A percentile compares a stretch with the other conserved stretches of the same genome.
These are phyloP conservation scores for Campylorhamphus procurvoides DNA, from an alignment of 2,113 vertebrate species.

Conservation along the genomic window DNA sequence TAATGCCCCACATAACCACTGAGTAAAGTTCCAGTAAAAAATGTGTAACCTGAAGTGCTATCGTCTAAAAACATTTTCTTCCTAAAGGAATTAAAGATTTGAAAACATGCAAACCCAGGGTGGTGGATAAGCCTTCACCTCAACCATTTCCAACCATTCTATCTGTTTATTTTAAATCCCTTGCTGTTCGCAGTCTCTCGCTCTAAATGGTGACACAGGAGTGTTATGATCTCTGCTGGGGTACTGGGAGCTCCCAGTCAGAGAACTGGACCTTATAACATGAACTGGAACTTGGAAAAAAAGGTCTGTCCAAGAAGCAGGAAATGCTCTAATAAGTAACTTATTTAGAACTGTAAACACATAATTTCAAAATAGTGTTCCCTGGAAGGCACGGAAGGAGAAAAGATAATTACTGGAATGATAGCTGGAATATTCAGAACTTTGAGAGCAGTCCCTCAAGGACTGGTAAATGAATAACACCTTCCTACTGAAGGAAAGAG, in stretches of 20 bases:
- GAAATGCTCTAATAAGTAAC: background rate
- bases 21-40: background rate
- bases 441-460: background rate
- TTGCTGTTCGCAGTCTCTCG: background rate
- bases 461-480: background rate
- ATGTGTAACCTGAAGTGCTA: conserved; percentile 36
- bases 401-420: background rate
- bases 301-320: background rate
- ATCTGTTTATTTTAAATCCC: background rate
- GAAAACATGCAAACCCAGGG: background rate
- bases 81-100: conserved; percentile 49
- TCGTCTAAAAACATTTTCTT: conserved; percentile 19
- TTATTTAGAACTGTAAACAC: background rate
- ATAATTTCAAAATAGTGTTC: background rate
- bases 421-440: background rate
- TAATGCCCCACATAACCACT: background rate
- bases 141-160: background rate
- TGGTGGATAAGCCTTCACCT: background rate
- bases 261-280: background rate
- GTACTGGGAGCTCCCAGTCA: background rate
- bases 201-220: background rate
- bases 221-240: background rate
- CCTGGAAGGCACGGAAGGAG: background rate
- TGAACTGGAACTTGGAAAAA: background rate
- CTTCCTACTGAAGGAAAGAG: background rate